Percentiles rank a stretch among this genome's conserved stretches.
Evolutionary conservation across 2,888 invertebrate species (phyloP).

Genomic region (Parascotia fuliginaria): DNA sequence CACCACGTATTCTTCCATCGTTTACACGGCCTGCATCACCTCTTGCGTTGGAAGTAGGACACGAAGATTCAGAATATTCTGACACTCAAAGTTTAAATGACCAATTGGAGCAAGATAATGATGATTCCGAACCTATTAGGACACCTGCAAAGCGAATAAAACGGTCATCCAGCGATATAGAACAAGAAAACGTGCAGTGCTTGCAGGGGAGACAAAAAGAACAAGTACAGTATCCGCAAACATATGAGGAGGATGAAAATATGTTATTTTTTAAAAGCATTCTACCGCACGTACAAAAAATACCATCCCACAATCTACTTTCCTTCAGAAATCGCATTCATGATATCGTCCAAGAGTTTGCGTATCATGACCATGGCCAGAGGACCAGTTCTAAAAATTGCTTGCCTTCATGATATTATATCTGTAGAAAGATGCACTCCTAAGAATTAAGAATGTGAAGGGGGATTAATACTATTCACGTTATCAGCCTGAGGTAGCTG

Average conservation of each 20-base stretch:
- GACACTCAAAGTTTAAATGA: background rate
- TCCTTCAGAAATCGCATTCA: constrained; percentile 2
- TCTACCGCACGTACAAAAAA: background rate
- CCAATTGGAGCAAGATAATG: background rate
- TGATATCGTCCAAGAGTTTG: background rate
- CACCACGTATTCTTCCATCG: background rate
- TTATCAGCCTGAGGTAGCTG: no score
- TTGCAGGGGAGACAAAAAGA: background rate
- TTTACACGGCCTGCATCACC: background rate
- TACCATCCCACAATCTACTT: background rate
- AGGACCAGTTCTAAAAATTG: background rate
- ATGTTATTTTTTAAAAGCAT: constrained; percentile 1
- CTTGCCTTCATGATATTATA: background rate
- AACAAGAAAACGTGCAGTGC: background rate
- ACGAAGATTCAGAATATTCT: background rate
- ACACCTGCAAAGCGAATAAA: background rate
- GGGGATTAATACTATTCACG: no score
- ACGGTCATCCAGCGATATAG: background rate
- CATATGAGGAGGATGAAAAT: constrained; percentile 3
- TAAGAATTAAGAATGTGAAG: no score
- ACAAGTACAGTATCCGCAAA: no score
- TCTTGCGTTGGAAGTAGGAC: background rate
- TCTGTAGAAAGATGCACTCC: background rate
- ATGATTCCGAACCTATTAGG: background rate
- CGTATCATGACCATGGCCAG: background rate